Base-by-base conservation (phyloP, 1,140 invertebrate genomes). In the Andrena cerasifolii region DNA sequence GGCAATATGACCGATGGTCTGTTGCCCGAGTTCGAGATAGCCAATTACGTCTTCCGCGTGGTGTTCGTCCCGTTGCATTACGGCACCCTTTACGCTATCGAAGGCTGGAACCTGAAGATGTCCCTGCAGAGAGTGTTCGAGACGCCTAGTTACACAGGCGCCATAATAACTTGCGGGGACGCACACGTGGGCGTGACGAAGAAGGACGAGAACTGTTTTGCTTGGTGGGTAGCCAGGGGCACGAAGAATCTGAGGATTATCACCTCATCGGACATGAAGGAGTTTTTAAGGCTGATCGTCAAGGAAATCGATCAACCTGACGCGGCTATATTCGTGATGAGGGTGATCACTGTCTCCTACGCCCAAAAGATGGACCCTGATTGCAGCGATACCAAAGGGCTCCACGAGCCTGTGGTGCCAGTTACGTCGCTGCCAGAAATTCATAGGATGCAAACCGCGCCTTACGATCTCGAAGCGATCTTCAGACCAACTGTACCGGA, bases 261-360 rank as follows among this genome's bases (percentile, higher is more conserved):
- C 3, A 85, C 82, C 6, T 88, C 90, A 0, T 66, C 86, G 8
- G 67, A 80, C 4, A 40, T 89, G 12, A 79, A 84, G 40, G 89
- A 92, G 6, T 87, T 91, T 56, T 28, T 92, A 2, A 90, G 88
- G 33, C n/a, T 92, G n/a, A 73, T 91, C 16, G 58, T 87, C 16
- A 56, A 88, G 58, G 83, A 89, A n/a, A 86, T 92, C 10, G 70
- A 77, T 26, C 33, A 79, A 31, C 77, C 59, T 0, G 36, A 74
- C 10, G 80, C 86, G 56, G 78, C 70, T 0, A 53, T 78, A 18
- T 79, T 87, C n/a, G n/a, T 43, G 6, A 88, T 90, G 21, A 87
- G 86, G 71, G 80, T 89, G 2, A 80, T 92, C 3, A 90, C 88
- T 0, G 88, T 93, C 36, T 92, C 91, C 0, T 92, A 92, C 24